These are phyloP conservation scores for Rhincodon typus DNA, from an alignment of 2,797 vertebrate species.

Conservation along the genomic window DNA sequence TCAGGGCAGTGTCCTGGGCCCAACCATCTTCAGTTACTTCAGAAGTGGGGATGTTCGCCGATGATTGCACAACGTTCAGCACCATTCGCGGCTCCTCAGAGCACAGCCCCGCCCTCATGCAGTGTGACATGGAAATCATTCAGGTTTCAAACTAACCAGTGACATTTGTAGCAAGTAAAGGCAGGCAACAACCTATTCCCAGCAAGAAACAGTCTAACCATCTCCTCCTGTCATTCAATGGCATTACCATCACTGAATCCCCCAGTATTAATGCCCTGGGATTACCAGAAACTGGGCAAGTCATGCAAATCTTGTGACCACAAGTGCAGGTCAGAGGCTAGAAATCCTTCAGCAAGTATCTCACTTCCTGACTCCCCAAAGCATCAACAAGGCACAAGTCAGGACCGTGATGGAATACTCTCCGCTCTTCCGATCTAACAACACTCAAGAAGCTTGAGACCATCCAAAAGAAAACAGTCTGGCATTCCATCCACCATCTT, in stretches of 20 bases:
- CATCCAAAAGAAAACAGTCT: neutral
- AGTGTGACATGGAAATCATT: too few relatives aligned
- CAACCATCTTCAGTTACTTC: neutral
- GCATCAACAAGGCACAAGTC: neutral
- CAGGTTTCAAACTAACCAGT: too few relatives aligned
- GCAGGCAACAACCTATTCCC: too few relatives aligned
- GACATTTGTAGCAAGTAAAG: too few relatives aligned
- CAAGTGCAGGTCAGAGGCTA: neutral
- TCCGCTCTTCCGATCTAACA: neutral
- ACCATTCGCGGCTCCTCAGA: neutral
- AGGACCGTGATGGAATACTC: neutral
- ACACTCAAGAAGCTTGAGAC: neutral
- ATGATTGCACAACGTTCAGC: neutral
- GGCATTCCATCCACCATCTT: neutral
- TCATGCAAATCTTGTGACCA: neutral
- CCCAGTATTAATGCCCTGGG: neutral
- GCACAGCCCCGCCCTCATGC: too few relatives aligned
- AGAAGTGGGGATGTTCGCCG: neutral
- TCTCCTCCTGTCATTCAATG: neutral
- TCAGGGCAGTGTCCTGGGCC: too few relatives aligned
- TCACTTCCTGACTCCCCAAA: neutral
- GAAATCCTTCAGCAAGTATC: neutral
- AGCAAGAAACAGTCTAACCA: neutral
- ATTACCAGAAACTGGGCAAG: neutral
- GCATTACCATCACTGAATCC: neutral